Percentiles rank a stretch among this genome's conserved stretches.
Evolutionary conservation across 2,888 invertebrate genomes (phyloP).

Genomic region (Psococerastis gibbosa): DNA sequence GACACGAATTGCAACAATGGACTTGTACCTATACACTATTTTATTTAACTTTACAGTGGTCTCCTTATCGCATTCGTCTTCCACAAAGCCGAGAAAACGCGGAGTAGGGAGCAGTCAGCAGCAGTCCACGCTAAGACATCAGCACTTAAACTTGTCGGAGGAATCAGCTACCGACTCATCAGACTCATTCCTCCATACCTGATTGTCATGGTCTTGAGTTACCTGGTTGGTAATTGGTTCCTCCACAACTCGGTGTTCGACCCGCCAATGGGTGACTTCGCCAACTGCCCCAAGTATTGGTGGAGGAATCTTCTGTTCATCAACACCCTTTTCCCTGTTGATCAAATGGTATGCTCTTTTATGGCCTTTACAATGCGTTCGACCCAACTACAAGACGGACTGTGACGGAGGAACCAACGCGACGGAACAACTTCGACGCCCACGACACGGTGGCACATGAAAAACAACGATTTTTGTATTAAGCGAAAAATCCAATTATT

Average conservation of each 20-base stretch:
- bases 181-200: slow-evolving; percentile 66
- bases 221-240: slow-evolving; percentile 75
- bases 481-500: too few relatives aligned
- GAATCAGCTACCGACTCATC: slow-evolving; percentile 50
- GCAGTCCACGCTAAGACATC: slow-evolving; percentile 1
- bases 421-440: too few relatives aligned
- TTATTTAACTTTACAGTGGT: slow-evolving; percentile 35
- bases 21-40: too few relatives aligned
- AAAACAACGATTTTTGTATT: too few relatives aligned
- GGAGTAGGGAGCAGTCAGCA: neutral
- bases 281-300: slow-evolving; percentile 69
- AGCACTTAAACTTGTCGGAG: slow-evolving; percentile 1
- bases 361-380: too few relatives aligned
- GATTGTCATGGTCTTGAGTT: slow-evolving; percentile 63
- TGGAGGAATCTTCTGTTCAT: slow-evolving; percentile 76
- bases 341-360: slow-evolving; percentile 82
- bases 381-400: too few relatives aligned
- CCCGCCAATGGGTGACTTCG: slow-evolving; percentile 60
- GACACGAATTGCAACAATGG: too few relatives aligned
- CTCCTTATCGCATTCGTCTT: slow-evolving; percentile 69
- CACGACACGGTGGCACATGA: too few relatives aligned
- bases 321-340: slow-evolving; percentile 67
- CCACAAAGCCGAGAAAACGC: slow-evolving; percentile 30
- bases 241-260: slow-evolving; percentile 65
- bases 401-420: too few relatives aligned